phyloP scores from a whole-genome alignment of 2,113 vertebrate species.

The Eudyptes chrysolophus region DNA sequence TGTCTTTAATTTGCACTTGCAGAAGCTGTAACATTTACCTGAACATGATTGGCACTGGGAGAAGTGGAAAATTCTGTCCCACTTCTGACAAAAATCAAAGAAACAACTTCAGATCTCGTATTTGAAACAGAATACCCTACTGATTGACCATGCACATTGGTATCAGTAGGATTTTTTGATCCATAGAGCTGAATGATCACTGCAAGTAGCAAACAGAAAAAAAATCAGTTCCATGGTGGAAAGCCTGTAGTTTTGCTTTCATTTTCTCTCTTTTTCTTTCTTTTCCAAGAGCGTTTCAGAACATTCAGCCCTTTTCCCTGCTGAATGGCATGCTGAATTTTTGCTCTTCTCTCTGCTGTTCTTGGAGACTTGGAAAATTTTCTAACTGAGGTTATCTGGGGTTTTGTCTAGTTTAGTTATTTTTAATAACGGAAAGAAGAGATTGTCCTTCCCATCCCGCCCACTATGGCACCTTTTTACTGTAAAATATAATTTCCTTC shows the following conservation, averaged over 20 bases:
- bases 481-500: not conserved
- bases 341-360: not conserved
- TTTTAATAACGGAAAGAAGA: constrained; percentile 27
- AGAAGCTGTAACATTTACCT: constrained; percentile 45
- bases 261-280: not conserved
- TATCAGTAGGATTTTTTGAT: constrained; percentile 26
- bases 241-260: not conserved
- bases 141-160: not conserved
- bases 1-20: constrained; percentile 52
- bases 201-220: constrained; percentile 9
- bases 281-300: not conserved
- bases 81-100: constrained; percentile 44
- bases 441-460: not conserved
- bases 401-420: constrained; percentile 13
- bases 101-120: constrained; percentile 14
- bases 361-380: not conserved
- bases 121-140: constrained; percentile 59
- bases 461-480: not conserved
- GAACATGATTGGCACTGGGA: constrained; percentile 5
- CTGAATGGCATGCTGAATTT: not conserved
- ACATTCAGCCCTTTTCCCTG: not conserved
- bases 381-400: constrained; percentile 17
- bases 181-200: not conserved
- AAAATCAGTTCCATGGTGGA: not conserved
- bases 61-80: not conserved